Evolutionary conservation across 2,888 invertebrate species (phyloP).

Genomic region (Platypus cylindrus): DNA sequence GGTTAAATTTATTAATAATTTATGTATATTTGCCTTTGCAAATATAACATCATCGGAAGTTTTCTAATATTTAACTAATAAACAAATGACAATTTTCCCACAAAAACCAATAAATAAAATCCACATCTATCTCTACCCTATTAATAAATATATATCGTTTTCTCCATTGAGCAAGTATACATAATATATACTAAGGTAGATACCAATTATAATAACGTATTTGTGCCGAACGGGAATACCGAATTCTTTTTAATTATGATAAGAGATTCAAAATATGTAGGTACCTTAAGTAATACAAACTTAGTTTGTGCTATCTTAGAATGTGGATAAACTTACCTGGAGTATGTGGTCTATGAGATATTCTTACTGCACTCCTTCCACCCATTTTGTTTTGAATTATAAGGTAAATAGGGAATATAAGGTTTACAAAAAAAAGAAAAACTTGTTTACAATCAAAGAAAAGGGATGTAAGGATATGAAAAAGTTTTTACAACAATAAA

Average conservation of each 20-base stretch:
- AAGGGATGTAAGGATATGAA: too few species aligned
- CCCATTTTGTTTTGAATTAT: conserved; percentile 23
- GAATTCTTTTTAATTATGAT: too few species aligned
- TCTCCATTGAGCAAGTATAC: too few species aligned
- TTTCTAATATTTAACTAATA: conserved; percentile 5
- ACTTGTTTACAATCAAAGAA: conserved; percentile 14
- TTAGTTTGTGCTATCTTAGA: background rate
- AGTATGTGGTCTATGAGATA: conserved; percentile 28
- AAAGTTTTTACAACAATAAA: too few species aligned
- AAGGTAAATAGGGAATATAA: conserved; percentile 9
- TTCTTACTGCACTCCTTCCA: conserved; percentile 30
- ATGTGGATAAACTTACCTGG: conserved; percentile 28
- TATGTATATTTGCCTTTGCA: conserved; percentile 3
- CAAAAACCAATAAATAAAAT: too few species aligned
- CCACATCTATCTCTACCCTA: too few species aligned
- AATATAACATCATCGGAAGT: conserved; percentile 5
- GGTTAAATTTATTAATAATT: conserved; percentile 3
- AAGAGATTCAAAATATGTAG: too few species aligned
- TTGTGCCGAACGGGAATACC: too few species aligned
- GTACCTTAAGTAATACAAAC: too few species aligned
- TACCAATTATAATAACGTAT: too few species aligned
- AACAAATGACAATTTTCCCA: conserved; percentile 8
- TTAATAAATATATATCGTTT: too few species aligned
- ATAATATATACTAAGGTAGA: too few species aligned
- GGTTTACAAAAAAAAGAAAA: conserved; percentile 6